These are phyloP conservation scores for Branchipolynoe longqiensis DNA, from an alignment of 2,888 invertebrate genomes.

Conservation along the genomic window DNA sequence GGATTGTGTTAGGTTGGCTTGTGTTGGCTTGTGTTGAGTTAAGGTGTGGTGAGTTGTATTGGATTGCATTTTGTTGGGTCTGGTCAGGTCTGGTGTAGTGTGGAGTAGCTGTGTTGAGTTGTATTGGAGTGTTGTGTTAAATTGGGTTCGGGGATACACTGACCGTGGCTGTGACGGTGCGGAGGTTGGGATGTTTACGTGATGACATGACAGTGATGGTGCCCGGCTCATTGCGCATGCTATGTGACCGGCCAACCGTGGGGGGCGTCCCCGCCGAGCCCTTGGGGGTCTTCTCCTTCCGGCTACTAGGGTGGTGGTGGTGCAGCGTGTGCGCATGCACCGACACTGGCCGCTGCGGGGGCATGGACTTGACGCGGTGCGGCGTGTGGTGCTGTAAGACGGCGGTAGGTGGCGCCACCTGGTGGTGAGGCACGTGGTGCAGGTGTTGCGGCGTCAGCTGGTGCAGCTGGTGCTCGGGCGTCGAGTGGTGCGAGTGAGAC, in stretches of 20 bases:
- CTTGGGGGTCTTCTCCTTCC: slow-evolving; percentile 11
- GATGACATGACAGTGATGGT: slow-evolving; percentile 38
- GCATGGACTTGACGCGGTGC: neutral
- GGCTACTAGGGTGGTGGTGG: neutral
- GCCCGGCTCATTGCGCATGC: slow-evolving; percentile 36
- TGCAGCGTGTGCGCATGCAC: slow-evolving; percentile 19
- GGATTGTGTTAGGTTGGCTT: too few relatives aligned
- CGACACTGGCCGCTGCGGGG: neutral
- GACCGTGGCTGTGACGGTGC: slow-evolving; percentile 42
- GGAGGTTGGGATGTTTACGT: slow-evolving; percentile 28
- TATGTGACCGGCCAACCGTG: slow-evolving; percentile 32
- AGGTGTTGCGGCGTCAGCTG: slow-evolving; percentile 22
- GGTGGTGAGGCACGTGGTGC: slow-evolving; percentile 30
- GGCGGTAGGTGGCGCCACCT: neutral
- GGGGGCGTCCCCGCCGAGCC: neutral
- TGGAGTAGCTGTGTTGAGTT: too few relatives aligned
- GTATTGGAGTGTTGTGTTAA: too few relatives aligned
- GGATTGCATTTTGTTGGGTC: too few relatives aligned
- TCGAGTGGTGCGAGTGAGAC: slow-evolving; percentile 30
- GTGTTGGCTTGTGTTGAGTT: too few relatives aligned
- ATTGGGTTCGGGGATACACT: too few relatives aligned
- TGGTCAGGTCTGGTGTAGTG: too few relatives aligned
- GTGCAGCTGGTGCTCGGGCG: slow-evolving; percentile 31
- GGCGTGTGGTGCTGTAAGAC: neutral
- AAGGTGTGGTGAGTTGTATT: too few relatives aligned